Evolutionary conservation across 2,888 invertebrate genomes (phyloP).

Genomic region (Catocala sponsa): DNA sequence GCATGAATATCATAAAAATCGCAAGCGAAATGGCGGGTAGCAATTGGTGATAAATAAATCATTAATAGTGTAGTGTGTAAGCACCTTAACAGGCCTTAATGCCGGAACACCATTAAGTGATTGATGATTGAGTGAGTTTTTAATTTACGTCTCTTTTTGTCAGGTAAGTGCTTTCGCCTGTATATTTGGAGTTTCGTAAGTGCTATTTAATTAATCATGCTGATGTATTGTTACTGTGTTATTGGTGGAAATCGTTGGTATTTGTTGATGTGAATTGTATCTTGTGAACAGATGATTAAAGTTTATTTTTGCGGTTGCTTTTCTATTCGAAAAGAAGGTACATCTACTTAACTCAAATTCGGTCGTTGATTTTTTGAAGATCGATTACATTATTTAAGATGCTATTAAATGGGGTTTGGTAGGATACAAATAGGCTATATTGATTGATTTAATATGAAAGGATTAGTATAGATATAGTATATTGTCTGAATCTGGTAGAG

Average conservation of each 20-base stretch:
- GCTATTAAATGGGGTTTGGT: too few relatives aligned
- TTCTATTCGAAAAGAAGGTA: background rate
- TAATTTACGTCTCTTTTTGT: conserved; percentile 60
- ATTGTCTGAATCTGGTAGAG: too few relatives aligned
- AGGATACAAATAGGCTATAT: too few relatives aligned
- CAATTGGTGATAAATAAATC: too few relatives aligned
- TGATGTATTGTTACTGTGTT: conserved; percentile 25
- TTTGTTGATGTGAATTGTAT: conserved; percentile 6
- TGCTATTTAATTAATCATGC: conserved; percentile 37
- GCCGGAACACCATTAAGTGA: conserved; percentile 57
- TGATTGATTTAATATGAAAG: too few relatives aligned
- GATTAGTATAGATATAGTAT: too few relatives aligned
- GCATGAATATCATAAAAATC: too few relatives aligned
- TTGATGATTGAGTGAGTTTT: conserved; percentile 64
- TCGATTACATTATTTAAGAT: too few relatives aligned
- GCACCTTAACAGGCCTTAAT: conserved; percentile 42
- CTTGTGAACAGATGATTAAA: conserved; percentile 5
- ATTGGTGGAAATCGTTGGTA: conserved; percentile 5
- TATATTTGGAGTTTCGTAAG: conserved; percentile 36
- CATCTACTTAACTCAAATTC: too few relatives aligned
- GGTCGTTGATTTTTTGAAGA: too few relatives aligned
- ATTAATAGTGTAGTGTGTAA: conserved; percentile 1
- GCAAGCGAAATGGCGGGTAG: too few relatives aligned
- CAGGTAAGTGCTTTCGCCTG: conserved; percentile 59
- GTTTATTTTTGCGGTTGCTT: background rate